Evolutionary conservation across 2,888 invertebrate genomes (phyloP), one percentile per base, ranked within the genome.

Genomic region (Hirtodrosophila confusa): DNA sequence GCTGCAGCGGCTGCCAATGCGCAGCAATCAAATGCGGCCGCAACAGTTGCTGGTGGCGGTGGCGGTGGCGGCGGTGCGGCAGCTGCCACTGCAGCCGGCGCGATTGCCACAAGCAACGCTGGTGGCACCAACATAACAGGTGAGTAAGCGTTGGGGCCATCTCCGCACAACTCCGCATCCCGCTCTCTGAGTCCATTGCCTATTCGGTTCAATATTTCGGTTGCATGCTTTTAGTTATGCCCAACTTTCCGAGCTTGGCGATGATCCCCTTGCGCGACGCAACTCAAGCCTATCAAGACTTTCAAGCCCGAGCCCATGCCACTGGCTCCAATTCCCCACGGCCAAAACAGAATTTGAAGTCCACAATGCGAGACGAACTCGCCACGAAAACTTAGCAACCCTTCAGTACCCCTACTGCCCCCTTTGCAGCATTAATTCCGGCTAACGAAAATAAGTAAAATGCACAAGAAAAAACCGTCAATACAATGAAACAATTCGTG

Each of bases 41-140:
- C 60, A 47, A 40, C 55, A 35, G 40, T 11, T n/a, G 47, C 40
- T 37, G 62, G 80, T 24, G 68, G 69, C 12, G 83, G 72, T 10
- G 77, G 71, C 4, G 71, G 67, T 23, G 80, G 80, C 53, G 72
- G 65, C 40, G 66, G 55, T 64, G 64, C 73, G 41, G 61, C 84
- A 60, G 80, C 86, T 55, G 64, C 69, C 51, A 69, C 80, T 61
- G 71, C 78, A 44, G 61, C 57, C 40, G 85, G 87, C 41, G 54
- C 75, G 17, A 69, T 72, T 56, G 63, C 67, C 72, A 74, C 77
- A 58, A 78, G 67, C 69, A 86, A 74, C 51, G 71, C 75, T 75
- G 75, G 78, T 68, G 73, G 80, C 84, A 66, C 61, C 66, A 84
- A 88, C 24, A 80, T 84, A 71, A 86, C 84, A 86, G 84, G 84